A percentile compares a stretch with the other conserved stretches of the same genome.
Evolutionary conservation across 2,888 invertebrate genomes (phyloP).

Genomic region (Hyles lineata): DNA sequence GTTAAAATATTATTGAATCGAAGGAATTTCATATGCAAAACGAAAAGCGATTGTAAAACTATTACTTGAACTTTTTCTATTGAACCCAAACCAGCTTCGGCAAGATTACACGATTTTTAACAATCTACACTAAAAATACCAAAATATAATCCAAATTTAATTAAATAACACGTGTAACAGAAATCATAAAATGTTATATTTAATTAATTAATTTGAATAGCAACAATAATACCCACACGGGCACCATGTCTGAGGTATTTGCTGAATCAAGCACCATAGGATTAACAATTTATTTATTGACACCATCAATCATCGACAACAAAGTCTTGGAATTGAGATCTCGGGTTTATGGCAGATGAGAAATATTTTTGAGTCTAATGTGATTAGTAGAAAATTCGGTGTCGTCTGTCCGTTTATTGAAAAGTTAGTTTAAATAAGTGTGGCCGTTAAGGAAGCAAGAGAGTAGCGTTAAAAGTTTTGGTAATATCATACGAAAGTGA

Average conservation of each 20-base stretch:
- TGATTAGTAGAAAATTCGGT: background rate
- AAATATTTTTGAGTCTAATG: slow-evolving; percentile 3
- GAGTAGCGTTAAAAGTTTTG: too few relatives aligned
- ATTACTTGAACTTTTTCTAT: too few relatives aligned
- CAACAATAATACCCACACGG: background rate
- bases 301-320: slow-evolving; percentile 27
- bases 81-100: too few relatives aligned
- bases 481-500: too few relatives aligned
- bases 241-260: slow-evolving; percentile 14
- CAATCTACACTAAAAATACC: too few relatives aligned
- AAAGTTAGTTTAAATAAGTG: background rate
- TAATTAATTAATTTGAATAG: slow-evolving; percentile 17
- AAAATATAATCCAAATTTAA: background rate
- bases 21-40: too few relatives aligned
- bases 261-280: slow-evolving; percentile 9
- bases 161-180: background rate
- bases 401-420: slow-evolving; percentile 3
- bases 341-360: slow-evolving; percentile 42
- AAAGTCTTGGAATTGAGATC: slow-evolving; percentile 22
- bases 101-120: too few relatives aligned
- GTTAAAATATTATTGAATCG: too few relatives aligned
- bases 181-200: background rate
- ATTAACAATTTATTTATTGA: slow-evolving; percentile 27
- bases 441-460: background rate
- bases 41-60: too few relatives aligned